Evolutionary conservation across 2,888 invertebrate genomes (phyloP), one percentile per base, ranked within the genome.

Genomic region (Aphrophora alni): DNA sequence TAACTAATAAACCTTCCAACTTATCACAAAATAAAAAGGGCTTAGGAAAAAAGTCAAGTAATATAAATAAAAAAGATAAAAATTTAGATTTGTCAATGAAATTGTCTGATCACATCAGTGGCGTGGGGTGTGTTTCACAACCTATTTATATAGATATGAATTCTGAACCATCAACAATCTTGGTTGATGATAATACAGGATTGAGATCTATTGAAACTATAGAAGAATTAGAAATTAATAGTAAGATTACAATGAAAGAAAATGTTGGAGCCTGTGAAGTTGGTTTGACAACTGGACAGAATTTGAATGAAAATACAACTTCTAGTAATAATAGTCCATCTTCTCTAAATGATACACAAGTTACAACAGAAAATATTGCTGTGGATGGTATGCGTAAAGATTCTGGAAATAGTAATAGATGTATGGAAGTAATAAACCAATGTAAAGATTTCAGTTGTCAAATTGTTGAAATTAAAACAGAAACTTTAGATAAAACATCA

Each of bases 161-260:
- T 33, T 27, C 59, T 21, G 2, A 21, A n/a, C n/a, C 14, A 21
- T 59, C 21, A 59, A 3, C 59, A 21, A 5, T 59, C 3, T 12
- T 21, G 1, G 59, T 78, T 14, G 78, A 70, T 51, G 68, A 77
- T 26, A 81, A 38, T 74, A 73, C 27, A 26, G 74, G 7, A 72
- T 17, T 44, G 33, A 17, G 44, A 25, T 44, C 44, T 44, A 27
- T 26, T 70, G 71, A 75, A 70, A 44, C 69, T 27, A 59, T 75
- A 78, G 17, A 81, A 81, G 78, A 79, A 79, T 38, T 69, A 33
- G 33, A 79, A 81, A 68, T 2, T 44, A 14, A 14, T 14, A 10
- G 14, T 14, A 5, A 44, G 17, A 14, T 2, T 14, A 2, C 17
- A 44, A 21, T 7, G 59, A 75, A 33, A n/a, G 33, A 75, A 59